Evolutionary conservation across 2,888 invertebrate genomes (phyloP).

Genomic region (Mythimna albipuncta): DNA sequence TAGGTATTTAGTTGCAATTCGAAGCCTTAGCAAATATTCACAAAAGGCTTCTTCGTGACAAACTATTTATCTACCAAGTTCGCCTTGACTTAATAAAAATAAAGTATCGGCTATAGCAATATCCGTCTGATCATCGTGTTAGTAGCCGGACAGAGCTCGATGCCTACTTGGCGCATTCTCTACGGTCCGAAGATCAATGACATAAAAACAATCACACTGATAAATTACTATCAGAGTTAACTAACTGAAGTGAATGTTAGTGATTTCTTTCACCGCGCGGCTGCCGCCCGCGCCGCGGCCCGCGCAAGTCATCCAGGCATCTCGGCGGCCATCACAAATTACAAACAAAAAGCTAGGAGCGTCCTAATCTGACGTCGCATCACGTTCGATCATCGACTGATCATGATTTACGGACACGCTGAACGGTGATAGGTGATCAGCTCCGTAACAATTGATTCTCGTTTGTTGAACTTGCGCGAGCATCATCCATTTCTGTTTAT

Average conservation of each 20-base stretch:
- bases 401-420: constrained; percentile 89
- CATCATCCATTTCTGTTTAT: constrained; percentile 59
- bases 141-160: constrained; percentile 53
- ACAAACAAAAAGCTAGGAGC: constrained; percentile 88
- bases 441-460: constrained; percentile 84
- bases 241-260: constrained; percentile 78
- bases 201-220: constrained; percentile 82
- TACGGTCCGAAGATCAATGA: constrained; percentile 71
- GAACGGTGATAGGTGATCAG: constrained; percentile 87
- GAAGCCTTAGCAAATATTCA: constrained; percentile 6
- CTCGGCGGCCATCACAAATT: constrained; percentile 86
- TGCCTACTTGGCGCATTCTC: constrained; percentile 61
- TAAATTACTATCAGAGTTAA: constrained; percentile 78
- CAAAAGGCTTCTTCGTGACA: constrained; percentile 31
- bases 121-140: constrained; percentile 58
- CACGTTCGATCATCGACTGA: constrained; percentile 87
- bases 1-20: constrained; percentile 3
- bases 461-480: constrained; percentile 79
- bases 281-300: constrained; percentile 70
- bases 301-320: constrained; percentile 87
- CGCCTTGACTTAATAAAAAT: constrained; percentile 21
- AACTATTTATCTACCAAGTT: constrained; percentile 2
- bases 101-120: constrained; percentile 19
- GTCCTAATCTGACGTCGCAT: constrained; percentile 88
- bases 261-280: constrained; percentile 79